Base-by-base conservation (phyloP, 2,797 vertebrate species). In the Enteromius fasciolatus region DNA sequence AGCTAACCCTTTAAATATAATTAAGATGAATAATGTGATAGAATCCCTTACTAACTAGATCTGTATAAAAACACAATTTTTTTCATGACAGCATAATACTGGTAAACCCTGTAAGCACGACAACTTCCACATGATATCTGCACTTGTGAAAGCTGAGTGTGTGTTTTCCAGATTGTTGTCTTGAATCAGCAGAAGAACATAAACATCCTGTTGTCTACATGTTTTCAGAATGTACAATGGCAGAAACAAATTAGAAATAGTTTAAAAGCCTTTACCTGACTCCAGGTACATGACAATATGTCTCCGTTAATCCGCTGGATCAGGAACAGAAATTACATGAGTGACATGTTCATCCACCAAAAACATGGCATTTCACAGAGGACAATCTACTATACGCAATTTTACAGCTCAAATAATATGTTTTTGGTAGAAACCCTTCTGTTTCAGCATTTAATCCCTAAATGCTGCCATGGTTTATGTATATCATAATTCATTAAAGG, bases 111-210 rank as follows among this genome's bases (percentile, higher is more conserved):
- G 20, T 39, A 39, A 57, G 36, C 50, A 74, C 3, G 4, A 12
- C 14, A 31, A 31, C 25, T 33, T 64, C 61, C 5, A 64, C 15
- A 59, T 25, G 23, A 46, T 59, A 59, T 59, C 52, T 41, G 36
- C n/a, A 1, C 33, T 59, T 41, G 31, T 74, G 3, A 36, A 54
- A 74, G 11, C 31, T 36, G 31, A 73, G 31, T 3, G 20, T 52
- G 17, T 73, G 50, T 75, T 75, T 41, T 57, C 20, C 2, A 59
- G 20, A n/a, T n/a, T 2, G 8, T 17, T 41, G 7, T 25, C 14
- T 59, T 59, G 52, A 59, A 54, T 41, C 33, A 76, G 73, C 52
- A 76, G n/a, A 75, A 59, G 12, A 76, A 76, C 14, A 75, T 39
- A 39, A 75, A 18, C 33, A 11, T 25, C 4, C n/a, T 41, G 52